phyloP scores from a whole-genome alignment of 2,888 invertebrate genomes.

The Gnatocerus cornutus region DNA sequence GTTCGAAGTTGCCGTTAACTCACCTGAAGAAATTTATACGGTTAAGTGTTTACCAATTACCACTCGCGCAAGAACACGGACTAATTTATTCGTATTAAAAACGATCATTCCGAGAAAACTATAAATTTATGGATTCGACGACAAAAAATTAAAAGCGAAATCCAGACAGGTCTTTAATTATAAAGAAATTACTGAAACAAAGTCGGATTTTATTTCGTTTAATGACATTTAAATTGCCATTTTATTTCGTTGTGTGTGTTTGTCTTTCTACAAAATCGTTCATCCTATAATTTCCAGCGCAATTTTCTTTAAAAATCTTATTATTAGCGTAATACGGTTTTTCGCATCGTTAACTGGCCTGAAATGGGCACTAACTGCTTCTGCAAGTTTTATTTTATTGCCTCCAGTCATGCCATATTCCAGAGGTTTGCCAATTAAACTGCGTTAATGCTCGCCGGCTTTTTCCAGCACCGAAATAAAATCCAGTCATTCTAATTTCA shows the following conservation, averaged over 20 bases:
- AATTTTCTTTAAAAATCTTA: slow-evolving; percentile 60
- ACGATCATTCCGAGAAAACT: slow-evolving; percentile 9
- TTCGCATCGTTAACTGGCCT: slow-evolving; percentile 62
- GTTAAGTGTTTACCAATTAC: slow-evolving; percentile 35
- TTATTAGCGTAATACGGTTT: slow-evolving; percentile 60
- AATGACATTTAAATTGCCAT: slow-evolving; percentile 58
- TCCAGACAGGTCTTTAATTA: slow-evolving; percentile 30
- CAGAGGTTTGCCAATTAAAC: slow-evolving; percentile 9
- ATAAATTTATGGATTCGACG: slow-evolving; percentile 22
- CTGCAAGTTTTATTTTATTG: slow-evolving; percentile 53
- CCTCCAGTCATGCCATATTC: slow-evolving; percentile 52
- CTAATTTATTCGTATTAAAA: slow-evolving; percentile 17
- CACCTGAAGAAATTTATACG: slow-evolving; percentile 32
- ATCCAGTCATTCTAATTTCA: no score
- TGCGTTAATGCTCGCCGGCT: no score
- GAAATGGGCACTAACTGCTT: slow-evolving; percentile 59
- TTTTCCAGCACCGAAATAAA: no score
- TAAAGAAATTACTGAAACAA: slow-evolving; percentile 21
- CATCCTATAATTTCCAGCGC: slow-evolving; percentile 59
- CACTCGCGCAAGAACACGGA: slow-evolving; percentile 14
- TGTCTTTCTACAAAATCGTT: slow-evolving; percentile 55
- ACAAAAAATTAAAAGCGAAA: not conserved
- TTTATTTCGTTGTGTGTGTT: slow-evolving; percentile 55
- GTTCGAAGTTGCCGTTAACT: slow-evolving; percentile 43
- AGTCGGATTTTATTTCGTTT: slow-evolving; percentile 18